These are phyloP conservation scores for Synanthedon formicaeformis DNA, from an alignment of 2,888 invertebrate genomes.

Conservation along the genomic window DNA sequence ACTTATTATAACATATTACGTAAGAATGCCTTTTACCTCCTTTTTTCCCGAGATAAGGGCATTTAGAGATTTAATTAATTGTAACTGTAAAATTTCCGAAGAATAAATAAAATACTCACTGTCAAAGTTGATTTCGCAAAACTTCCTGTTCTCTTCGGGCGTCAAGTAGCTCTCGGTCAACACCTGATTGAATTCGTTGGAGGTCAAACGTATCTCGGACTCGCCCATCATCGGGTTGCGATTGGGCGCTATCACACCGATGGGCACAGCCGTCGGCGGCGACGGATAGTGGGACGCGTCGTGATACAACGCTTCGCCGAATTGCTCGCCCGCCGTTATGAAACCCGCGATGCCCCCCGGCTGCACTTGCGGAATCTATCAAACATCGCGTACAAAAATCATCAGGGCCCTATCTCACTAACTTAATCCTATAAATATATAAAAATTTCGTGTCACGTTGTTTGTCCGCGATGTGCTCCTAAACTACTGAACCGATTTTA, in stretches of 20 bases:
- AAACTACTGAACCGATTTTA: too few relatives aligned
- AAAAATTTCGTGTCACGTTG: too few relatives aligned
- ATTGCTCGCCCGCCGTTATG: slow-evolving; percentile 7
- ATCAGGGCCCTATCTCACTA: not conserved
- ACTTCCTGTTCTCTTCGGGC: slow-evolving; percentile 17
- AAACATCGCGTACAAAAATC: slow-evolving; percentile 4
- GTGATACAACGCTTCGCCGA: slow-evolving; percentile 22
- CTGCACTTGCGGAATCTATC: slow-evolving; percentile 13
- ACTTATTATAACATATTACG: too few relatives aligned
- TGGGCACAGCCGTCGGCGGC: not conserved
- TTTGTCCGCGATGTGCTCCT: too few relatives aligned
- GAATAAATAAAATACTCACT: slow-evolving; percentile 9
- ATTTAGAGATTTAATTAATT: too few relatives aligned
- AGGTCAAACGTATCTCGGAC: slow-evolving; percentile 29
- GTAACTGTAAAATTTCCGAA: too few relatives aligned
- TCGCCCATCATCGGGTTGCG: slow-evolving; percentile 14
- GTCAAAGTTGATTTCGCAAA: slow-evolving; percentile 15
- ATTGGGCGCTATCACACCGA: not conserved
- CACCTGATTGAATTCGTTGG: slow-evolving; percentile 35
- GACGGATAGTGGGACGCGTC: slow-evolving; percentile 9
- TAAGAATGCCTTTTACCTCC: too few relatives aligned
- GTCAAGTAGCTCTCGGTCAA: slow-evolving; percentile 19
- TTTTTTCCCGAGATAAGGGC: too few relatives aligned
- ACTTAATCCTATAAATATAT: too few relatives aligned
- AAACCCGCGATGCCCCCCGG: not conserved